These are phyloP conservation scores for Trichomalopsis sarcophagae DNA, from an alignment of 1,140 invertebrate genomes.

Conservation along the genomic window DNA sequence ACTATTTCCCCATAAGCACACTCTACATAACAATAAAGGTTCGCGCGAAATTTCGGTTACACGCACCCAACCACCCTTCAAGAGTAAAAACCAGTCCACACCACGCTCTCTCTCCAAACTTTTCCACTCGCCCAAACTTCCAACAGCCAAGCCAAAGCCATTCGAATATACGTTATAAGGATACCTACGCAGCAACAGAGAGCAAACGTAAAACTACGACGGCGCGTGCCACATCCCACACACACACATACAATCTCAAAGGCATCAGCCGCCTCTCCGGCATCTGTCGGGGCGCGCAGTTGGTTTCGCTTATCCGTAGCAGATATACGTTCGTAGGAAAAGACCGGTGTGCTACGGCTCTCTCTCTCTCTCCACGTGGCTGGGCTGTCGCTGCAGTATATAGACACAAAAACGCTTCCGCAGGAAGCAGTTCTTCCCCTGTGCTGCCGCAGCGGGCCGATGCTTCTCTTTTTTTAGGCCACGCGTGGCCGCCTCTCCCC, in stretches of 20 bases:
- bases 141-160: background rate
- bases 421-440: conserved; percentile 64
- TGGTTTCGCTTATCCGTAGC: background rate
- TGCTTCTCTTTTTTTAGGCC: conserved; percentile 7
- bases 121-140: background rate
- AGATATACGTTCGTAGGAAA: conserved; percentile 3
- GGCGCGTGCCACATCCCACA: conserved; percentile 63
- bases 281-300: conserved; percentile 54
- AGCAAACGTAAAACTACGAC: conserved; percentile 3
- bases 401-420: conserved; percentile 68
- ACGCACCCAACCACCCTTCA: background rate
- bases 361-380: conserved; percentile 3
- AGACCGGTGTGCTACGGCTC: background rate
- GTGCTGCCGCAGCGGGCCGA: conserved; percentile 53
- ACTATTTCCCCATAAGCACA: no score
- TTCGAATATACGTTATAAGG: background rate
- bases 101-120: background rate
- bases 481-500: conserved; percentile 14
- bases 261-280: conserved; percentile 47
- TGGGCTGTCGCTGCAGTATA: background rate
- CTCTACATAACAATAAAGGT: no score
- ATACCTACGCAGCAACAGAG: background rate
- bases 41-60: conserved; percentile 6
- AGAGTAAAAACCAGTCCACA: background rate
- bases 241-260: conserved; percentile 52